phyloP scores from a whole-genome alignment of 2,888 invertebrate genomes.

The Apamea sordens region DNA sequence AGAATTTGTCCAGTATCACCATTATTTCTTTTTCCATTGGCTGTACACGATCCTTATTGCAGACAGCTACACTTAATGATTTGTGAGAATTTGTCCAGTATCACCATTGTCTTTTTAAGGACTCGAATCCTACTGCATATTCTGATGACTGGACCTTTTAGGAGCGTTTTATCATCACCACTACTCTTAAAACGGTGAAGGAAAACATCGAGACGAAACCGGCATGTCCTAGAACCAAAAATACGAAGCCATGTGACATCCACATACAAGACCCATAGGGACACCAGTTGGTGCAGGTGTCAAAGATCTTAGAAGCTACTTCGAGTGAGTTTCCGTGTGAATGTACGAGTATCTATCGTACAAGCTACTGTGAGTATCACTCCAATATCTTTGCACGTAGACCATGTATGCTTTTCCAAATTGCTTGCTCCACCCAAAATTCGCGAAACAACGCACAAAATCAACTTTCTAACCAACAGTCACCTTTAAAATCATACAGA shows the following conservation, averaged over 20 bases:
- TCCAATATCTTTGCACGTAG: not conserved
- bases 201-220: too few relatives aligned
- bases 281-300: too few relatives aligned
- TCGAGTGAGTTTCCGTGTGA: too few relatives aligned
- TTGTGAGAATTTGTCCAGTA: conserved; percentile 18
- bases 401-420: not conserved
- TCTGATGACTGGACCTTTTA: not conserved
- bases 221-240: too few relatives aligned
- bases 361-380: not conserved
- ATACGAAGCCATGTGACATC: too few relatives aligned
- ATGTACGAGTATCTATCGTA: too few relatives aligned
- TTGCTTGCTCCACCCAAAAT: not conserved
- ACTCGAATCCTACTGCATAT: not conserved
- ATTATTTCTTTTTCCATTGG: not conserved
- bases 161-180: not conserved
- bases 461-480: not conserved
- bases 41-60: conserved; percentile 18
- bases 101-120: not conserved
- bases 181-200: too few relatives aligned
- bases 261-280: not conserved
- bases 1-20: conserved; percentile 11
- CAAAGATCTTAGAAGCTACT: too few relatives aligned
- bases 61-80: conserved; percentile 10
- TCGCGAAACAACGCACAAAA: not conserved
- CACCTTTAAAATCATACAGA: not conserved